Evolutionary conservation across 2,797 vertebrate genomes (phyloP), one percentile per base, ranked within the genome.

Genomic region (Galaxias olidus): DNA sequence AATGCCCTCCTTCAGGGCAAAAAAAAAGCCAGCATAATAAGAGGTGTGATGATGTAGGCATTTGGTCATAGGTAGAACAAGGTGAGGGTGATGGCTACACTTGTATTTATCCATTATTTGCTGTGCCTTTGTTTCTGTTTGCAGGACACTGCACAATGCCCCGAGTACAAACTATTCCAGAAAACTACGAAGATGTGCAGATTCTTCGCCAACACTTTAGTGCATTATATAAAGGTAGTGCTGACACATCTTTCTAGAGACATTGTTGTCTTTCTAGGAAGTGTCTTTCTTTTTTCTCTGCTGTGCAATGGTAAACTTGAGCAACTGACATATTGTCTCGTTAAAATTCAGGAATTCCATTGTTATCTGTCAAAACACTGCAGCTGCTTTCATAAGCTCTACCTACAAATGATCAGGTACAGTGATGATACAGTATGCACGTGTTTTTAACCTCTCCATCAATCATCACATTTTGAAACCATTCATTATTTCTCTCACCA

Each of bases 181-280:
- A 98, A 95, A 90, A 93, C 91, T 55, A 86, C 93, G 59, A 99
- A 98, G 82, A 91, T 98, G 73, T 97, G 94, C 87, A 92, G 95
- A 69, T 99, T 99, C 82, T 96, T 99, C 91, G 93, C 90, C 51
- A 97, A 96, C 89, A 97, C 96, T 18, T 88, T 99, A 72, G 89
- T 97, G 69, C 96, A 96, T 82, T 99, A 98, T 71, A 90, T 92
- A 77, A 98, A 98, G 95, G 97, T 98, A 92, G 76, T 15, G 12
- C 10, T 15, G n/a, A 12, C n/a, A 11, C 9, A 12, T 43, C 19
- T 50, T 44, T 49, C 40, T 42, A 20, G 20, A 1, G 12, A 47
- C 15, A 20, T 60, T 45, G 17, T 1, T 15, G 14, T n/a, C 17
- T 3, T 50, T 50, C 17, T 2, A n/a, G 13, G 47, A 49, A 6